Base-by-base conservation (phyloP, 2,797 vertebrate genomes). In the Myoxocephalus aenaeus region DNA sequence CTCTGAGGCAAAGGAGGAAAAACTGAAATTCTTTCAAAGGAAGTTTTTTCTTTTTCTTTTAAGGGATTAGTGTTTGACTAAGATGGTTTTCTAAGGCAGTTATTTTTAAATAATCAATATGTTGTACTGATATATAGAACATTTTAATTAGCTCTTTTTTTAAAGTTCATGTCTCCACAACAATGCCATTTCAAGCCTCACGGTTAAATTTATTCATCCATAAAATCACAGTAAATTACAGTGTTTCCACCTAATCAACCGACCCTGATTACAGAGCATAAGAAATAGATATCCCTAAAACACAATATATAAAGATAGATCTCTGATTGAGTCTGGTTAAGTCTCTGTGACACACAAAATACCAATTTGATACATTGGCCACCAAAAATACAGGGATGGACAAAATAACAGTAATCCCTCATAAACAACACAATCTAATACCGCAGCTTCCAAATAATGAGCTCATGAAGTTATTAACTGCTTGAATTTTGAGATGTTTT, bases 111-210 rank as follows among this genome's bases (percentile, higher is more conserved):
- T 53, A 38, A 44, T 40, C 15, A 64, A 50, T 56, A 69, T n/a
- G 53, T 61, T 59, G 44, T 13, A 53, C n/a, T 38, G 3, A 58
- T 57, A 38, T 44, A 4, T 36, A 5, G 12, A 38, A 29, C 48
- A 6, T 46, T 25, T 38, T 32, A 32, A 64, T 62, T 12, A 50
- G 18, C 61, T 58, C 1, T 2, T 34, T 59, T 59, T 22, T 51
- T 65, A 5, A 57, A 44, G 7, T 69, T 67, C 17, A 15, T 29
- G n/a, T 56, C 51, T 64, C 22, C 8, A 32, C 9, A 44, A 32
- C n/a, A 70, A 20, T 61, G 4, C 50, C 64, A 72, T 51, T 75
- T 76, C 11, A 73, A 20, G 64, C 36, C 67, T 64, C 4, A 51
- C 4, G 4, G 5, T 18, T 69, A 29, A 36, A 25, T 70, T 66